A percentile compares a stretch with the other conserved stretches of the same genome.
These are phyloP conservation scores for Canis aureus DNA, from an alignment of 2,113 vertebrate species.

Conservation along the genomic window DNA sequence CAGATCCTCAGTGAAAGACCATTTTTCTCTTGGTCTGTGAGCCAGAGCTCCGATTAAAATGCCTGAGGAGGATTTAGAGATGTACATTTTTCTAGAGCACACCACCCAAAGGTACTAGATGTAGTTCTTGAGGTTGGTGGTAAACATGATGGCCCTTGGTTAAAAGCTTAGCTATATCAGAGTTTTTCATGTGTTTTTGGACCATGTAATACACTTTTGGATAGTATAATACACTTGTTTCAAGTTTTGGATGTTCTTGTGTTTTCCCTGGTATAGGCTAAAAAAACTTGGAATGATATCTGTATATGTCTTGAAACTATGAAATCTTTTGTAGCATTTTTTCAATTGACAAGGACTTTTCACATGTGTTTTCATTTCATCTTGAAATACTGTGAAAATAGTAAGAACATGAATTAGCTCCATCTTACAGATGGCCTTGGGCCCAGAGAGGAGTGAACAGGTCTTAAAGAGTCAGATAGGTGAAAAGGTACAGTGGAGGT, in stretches of 20 bases:
- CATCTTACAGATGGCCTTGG: background rate
- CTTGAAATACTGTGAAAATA: constrained; percentile 12
- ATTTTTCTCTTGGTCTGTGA: background rate
- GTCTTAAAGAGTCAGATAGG: background rate
- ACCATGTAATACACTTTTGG: background rate
- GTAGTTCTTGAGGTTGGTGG: background rate
- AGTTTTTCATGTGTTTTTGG: background rate
- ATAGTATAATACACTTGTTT: background rate
- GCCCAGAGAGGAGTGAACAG: background rate
- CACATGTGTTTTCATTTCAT: constrained; percentile 35
- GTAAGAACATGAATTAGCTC: background rate
- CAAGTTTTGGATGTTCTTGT: background rate
- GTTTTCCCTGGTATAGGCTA: background rate
- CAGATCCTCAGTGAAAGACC: background rate
- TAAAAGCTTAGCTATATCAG: background rate
- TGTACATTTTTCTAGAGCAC: background rate
- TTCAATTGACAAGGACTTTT: constrained; percentile 18
- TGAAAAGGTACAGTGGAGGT: background rate
- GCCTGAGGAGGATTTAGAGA: background rate
- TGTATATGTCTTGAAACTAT: constrained; percentile 19
- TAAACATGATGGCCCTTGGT: background rate
- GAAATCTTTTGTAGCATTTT: constrained; percentile 60
- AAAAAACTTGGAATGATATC: constrained; percentile 42
- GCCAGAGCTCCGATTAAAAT: constrained; percentile 1
- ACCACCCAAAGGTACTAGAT: background rate